These are phyloP conservation scores for Galeopterus variegatus DNA, from an alignment of 2,113 vertebrate species.

Conservation along the genomic window DNA sequence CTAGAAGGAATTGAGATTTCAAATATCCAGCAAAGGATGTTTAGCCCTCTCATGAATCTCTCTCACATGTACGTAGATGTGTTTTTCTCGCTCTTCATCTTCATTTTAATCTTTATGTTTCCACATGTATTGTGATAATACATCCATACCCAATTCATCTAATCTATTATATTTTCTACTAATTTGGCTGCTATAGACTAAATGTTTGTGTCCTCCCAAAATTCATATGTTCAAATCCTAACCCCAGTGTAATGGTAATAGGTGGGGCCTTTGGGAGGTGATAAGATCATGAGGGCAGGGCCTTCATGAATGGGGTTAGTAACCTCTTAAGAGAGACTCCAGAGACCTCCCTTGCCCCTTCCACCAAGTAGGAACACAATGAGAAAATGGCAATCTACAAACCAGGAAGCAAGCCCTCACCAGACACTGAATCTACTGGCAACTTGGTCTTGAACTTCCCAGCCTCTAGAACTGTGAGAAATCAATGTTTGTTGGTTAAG, in stretches of 20 bases:
- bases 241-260: background rate
- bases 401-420: too few relatives aligned
- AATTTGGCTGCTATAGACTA: background rate
- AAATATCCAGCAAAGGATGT: conserved; percentile 97
- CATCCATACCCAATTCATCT: background rate
- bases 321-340: too few relatives aligned
- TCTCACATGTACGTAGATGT: conserved; percentile 96
- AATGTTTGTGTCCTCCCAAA: too few relatives aligned
- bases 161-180: background rate
- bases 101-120: conserved; percentile 40
- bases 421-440: background rate
- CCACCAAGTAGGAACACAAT: too few relatives aligned
- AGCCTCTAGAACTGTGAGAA: background rate
- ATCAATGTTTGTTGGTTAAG: background rate
- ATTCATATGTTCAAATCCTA: background rate
- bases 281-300: background rate
- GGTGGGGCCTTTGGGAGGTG: background rate
- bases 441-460: background rate
- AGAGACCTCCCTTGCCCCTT: background rate
- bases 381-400: background rate
- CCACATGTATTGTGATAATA: background rate
- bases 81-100: conserved; percentile 23
- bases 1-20: conserved; percentile 97
- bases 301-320: background rate
- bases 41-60: conserved; percentile 94